Conservation (phyloP, 2,888 invertebrate genomes). For the Eupeodes latifasciatus region DNA sequence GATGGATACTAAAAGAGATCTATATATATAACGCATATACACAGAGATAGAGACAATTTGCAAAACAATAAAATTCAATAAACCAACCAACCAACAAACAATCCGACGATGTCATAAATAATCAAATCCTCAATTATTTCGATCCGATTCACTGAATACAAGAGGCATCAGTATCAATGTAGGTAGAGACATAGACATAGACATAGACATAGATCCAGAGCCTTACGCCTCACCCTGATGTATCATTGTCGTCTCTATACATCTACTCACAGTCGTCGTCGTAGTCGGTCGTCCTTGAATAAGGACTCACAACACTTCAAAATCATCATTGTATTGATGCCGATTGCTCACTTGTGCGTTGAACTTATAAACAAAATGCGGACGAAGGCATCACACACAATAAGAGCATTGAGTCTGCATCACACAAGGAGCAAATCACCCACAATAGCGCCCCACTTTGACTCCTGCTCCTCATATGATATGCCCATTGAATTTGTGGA, state of each 20-base stretch:
- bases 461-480: conserved; percentile 39
- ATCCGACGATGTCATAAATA: conserved; percentile 75
- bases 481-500: conserved; percentile 68
- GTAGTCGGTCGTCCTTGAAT: conserved; percentile 50
- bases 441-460: not conserved
- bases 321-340: conserved; percentile 67
- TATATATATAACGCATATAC: conserved; percentile 25
- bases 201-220: too few species aligned
- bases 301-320: conserved; percentile 57
- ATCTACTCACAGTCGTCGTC: not conserved
- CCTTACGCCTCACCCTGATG: not conserved
- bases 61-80: conserved; percentile 76
- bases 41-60: conserved; percentile 64
- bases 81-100: conserved; percentile 76
- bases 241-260: conserved; percentile 24
- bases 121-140: conserved; percentile 76
- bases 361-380: conserved; percentile 71
- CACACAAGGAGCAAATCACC: conserved; percentile 25
- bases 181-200: too few species aligned
- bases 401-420: not conserved
- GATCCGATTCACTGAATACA: conserved; percentile 67
- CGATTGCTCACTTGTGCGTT: conserved; percentile 75
- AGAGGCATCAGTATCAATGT: conserved; percentile 11
- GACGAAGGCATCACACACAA: conserved; percentile 29
- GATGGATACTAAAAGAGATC: conserved; percentile 28